Percentiles rank a stretch among this genome's conserved stretches.
phyloP scores from a whole-genome alignment of 2,888 invertebrate species.

The Meiosimyza decipiens region DNA sequence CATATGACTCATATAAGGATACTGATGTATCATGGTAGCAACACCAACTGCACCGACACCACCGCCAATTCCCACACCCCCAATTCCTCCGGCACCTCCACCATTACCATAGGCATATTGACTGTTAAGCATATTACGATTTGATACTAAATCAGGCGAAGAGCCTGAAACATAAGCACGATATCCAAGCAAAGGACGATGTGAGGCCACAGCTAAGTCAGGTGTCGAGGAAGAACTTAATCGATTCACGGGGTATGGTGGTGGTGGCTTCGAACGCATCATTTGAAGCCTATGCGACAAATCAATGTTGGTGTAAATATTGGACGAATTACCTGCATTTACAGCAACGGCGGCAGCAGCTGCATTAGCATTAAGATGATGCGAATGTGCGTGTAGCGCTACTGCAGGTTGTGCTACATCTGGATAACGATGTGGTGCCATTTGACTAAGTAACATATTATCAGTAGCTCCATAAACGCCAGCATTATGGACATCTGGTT shows the following conservation, averaged over 20 bases:
- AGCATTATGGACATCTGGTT: conserved; percentile 78
- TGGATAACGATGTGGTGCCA: conserved; percentile 70
- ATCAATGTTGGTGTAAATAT: conserved; percentile 51
- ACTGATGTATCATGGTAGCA: conserved; percentile 60
- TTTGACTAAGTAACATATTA: conserved; percentile 56
- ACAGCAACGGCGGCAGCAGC: conserved; percentile 38
- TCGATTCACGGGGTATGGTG: conserved; percentile 82
- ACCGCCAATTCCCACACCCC: conserved; percentile 35
- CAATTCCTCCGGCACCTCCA: conserved; percentile 39
- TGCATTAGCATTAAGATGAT: conserved; percentile 47
- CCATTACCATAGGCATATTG: conserved; percentile 51
- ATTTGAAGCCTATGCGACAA: conserved; percentile 64
- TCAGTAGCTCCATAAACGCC: conserved; percentile 54
- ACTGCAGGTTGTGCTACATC: conserved; percentile 73
- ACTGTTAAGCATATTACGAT: conserved; percentile 72
- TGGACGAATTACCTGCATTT: conserved; percentile 14
- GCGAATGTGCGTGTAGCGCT: conserved; percentile 59
- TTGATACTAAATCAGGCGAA: conserved; percentile 82
- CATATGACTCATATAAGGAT: conserved; percentile 60
- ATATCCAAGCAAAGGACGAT: conserved; percentile 67
- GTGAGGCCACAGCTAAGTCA: conserved; percentile 81
- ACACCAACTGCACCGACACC: conserved; percentile 38
- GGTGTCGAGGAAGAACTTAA: conserved; percentile 87
- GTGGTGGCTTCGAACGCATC: conserved; percentile 77
- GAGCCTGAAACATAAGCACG: conserved; percentile 77